Conservation (phyloP, 2,888 invertebrate genomes). For the Selenia dentaria region DNA sequence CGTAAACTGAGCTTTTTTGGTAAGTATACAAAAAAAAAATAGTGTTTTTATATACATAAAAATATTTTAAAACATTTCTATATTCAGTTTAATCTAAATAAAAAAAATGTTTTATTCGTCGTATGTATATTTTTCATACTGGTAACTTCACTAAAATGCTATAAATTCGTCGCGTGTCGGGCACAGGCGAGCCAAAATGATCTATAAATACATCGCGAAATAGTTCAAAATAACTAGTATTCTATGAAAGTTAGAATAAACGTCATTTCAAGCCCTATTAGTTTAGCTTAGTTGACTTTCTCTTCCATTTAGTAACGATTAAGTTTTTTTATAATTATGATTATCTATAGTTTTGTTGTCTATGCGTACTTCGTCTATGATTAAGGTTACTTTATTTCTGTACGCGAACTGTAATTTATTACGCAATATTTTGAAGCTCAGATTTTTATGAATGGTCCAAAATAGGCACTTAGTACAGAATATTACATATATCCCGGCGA, state of each 20-base stretch:
- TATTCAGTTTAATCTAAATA: too few relatives aligned
- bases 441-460: slow-evolving; percentile 51
- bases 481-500: slow-evolving; percentile 61
- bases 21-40: too few relatives aligned
- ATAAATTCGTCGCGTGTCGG: slow-evolving; percentile 15
- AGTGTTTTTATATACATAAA: too few relatives aligned
- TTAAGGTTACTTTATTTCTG: slow-evolving; percentile 39
- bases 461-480: slow-evolving; percentile 48
- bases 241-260: slow-evolving; percentile 49
- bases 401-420: slow-evolving; percentile 62
- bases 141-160: slow-evolving; percentile 2
- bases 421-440: slow-evolving; percentile 56
- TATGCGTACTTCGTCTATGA: slow-evolving; percentile 54
- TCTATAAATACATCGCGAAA: slow-evolving; percentile 12
- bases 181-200: slow-evolving; percentile 14
- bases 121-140: slow-evolving; percentile 3
- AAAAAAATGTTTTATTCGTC: too few relatives aligned
- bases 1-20: too few relatives aligned
- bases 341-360: slow-evolving; percentile 65
- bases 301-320: slow-evolving; percentile 79
- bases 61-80: too few relatives aligned
- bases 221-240: slow-evolving; percentile 28
- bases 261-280: slow-evolving; percentile 50
- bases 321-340: slow-evolving; percentile 70
- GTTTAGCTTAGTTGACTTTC: slow-evolving; percentile 75